These are phyloP conservation scores for Alouatta palliata DNA, from an alignment of 2,113 vertebrate species.

Conservation along the genomic window DNA sequence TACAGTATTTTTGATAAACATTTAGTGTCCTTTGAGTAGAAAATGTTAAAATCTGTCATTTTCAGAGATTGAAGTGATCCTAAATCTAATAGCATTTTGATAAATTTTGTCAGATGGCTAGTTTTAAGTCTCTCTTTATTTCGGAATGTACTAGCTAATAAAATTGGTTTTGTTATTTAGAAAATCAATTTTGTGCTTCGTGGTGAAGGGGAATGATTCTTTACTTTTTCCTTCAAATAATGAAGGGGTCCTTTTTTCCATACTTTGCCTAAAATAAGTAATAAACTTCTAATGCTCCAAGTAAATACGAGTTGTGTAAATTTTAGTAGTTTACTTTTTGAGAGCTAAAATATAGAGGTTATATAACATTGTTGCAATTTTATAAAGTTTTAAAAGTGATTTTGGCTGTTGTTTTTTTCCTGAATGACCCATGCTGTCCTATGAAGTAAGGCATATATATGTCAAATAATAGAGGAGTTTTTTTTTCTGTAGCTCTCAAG, in stretches of 20 bases:
- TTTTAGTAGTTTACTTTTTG: constrained; percentile 43
- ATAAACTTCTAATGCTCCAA: neutral
- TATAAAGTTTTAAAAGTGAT: constrained; percentile 23
- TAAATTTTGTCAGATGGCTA: constrained; percentile 27
- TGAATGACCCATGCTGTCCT: neutral
- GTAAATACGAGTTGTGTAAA: constrained; percentile 28
- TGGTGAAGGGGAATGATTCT: neutral
- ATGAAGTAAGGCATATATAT: neutral
- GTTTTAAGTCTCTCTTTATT: constrained; percentile 1
- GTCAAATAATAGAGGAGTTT: neutral
- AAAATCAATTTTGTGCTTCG: neutral
- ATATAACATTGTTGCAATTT: neutral
- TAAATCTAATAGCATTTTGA: neutral
- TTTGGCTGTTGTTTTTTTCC: neutral
- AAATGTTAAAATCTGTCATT: neutral
- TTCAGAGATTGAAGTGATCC: neutral
- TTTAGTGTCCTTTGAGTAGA: neutral
- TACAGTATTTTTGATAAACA: neutral
- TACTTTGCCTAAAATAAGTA: neutral
- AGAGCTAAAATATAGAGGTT: neutral
- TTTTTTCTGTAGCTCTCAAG: neutral
- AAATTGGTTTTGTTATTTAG: constrained; percentile 39
- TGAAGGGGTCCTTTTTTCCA: neutral
- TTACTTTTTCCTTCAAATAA: neutral
- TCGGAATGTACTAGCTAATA: constrained; percentile 20